Evolutionary conservation across 2,113 vertebrate species (phyloP), one percentile per base, ranked within the genome.

Genomic region (Calidris pygmaea): DNA sequence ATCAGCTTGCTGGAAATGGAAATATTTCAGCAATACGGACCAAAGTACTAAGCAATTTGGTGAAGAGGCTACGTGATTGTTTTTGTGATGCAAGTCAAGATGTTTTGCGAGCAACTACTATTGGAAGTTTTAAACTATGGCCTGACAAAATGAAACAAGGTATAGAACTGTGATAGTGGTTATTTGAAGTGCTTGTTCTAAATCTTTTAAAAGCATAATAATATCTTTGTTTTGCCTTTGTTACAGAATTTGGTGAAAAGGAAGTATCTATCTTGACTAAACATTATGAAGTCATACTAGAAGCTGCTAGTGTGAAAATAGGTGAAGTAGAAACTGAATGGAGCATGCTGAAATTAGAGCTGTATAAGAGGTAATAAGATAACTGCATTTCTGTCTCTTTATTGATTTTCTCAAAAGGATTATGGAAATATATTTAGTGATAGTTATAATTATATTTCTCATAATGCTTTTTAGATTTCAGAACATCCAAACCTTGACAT

Each of bases 41-140:
- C 14, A 76, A 53, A 66, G 80, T 98, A 77, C 91, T 98, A 67
- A 89, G 66, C 79, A 93, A 53, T 94, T 94, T 98, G 85, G 50
- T 96, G 87, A 88, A 93, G 71, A 97, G 50, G 15, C 90, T 98
- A 27, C 41, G 0, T 81, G 75, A 96, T 80, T 97, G 95, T 62
- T 97, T 98, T 90, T 96, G 93, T 32, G 94, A 98, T 71, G 95
- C 97, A 75, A 97, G 73, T 87, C 96, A 96, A 85, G 96, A 97
- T 76, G 91, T 97, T 87, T 85, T 97, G 53, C 96, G 78, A 83
- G 97, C 96, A 77, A 84, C 97, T 26, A 43, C 56, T 55, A 97
- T 90, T 90, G 97, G 95, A 93, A 98, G 95, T 92, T 98, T 98
- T 94, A 97, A 96, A 50, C 55, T 97, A 29, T 97, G 97, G 97